phyloP scores from a whole-genome alignment of 2,113 vertebrate genomes.

The Ovibos moschatus region DNA sequence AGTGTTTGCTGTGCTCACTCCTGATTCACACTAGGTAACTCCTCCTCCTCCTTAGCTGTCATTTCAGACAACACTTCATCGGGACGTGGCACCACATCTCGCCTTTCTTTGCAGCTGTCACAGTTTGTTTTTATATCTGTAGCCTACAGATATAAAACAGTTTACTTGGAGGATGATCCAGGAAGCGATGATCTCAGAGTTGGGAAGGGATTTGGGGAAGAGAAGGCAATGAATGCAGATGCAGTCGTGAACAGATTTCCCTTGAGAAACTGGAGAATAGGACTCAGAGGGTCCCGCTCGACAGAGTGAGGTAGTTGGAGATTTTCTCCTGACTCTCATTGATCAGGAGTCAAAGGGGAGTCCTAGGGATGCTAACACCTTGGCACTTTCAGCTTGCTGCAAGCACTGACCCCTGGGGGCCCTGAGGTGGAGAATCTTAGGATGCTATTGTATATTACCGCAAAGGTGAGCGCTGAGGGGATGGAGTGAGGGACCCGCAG shows the following conservation, averaged over 20 bases:
- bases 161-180: neutral
- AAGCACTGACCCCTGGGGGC: neutral
- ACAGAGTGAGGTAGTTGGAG: neutral
- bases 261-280: neutral
- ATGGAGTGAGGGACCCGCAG: neutral
- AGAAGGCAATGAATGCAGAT: neutral
- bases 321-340: neutral
- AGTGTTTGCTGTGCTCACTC: neutral
- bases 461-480: neutral
- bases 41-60: neutral
- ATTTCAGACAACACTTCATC: neutral
- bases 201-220: neutral
- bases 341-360: neutral
- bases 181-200: neutral
- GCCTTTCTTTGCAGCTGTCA: neutral
- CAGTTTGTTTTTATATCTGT: neutral
- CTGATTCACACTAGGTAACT: neutral
- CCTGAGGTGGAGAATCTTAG: neutral
- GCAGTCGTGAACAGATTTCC: too few relatives aligned
- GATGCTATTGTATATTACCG: fast-evolving
- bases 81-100: neutral
- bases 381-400: neutral
- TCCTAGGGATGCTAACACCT: neutral
- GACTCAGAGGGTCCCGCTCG: neutral
- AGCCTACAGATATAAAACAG: neutral